Evolutionary conservation across 2,113 vertebrate genomes (phyloP), one percentile per base, ranked within the genome.

Genomic region (Eptatretus burgeri): DNA sequence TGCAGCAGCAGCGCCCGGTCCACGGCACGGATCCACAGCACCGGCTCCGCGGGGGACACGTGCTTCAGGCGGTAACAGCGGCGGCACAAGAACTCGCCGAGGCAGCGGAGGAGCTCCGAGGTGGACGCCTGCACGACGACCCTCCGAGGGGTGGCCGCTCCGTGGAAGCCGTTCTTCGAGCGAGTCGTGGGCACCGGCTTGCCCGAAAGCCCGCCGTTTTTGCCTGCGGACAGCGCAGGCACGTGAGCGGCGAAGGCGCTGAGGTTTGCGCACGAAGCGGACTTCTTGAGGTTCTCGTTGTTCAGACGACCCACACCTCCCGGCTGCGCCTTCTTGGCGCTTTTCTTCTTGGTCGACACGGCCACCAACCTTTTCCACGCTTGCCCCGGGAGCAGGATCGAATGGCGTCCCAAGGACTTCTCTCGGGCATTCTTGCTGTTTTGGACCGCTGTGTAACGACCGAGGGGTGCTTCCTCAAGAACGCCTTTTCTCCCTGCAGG

Each of bases 11-110:
- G 79, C 66, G 83, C 84, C 74, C 87, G 81, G 72, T 98, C 91
- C 68, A 98, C 83, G 70, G 80, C 83, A n/a, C 91, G 80, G 74
- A 98, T 87, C 88, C 91, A 98, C 65, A 83, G 76, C 68, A 85
- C 79, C 69, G 86, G 81, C 69, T 98, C 84, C 13, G 75, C 81
- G 60, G 81, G 76, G 70, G 77, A 85, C 64, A 98, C 71, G 67
- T 86, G 81, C 68, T 85, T 87, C 68, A 95, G 75, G 64, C 81
- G 80, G 69, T 74, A 83, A 76, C 91, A 95, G 67, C 88, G 79
- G 67, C 84, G 80, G 73, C 88, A 88, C 71, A 95, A 71, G 72
- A 93, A 96, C 70, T 86, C 81, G 68, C 87, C 86, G 71, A 95
- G 67, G 70, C 87, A 93, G 67, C 84, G 81, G 51, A 96, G 79